Base-by-base conservation (phyloP, 2,113 vertebrate species). In the Gracilinanus agilis region DNA sequence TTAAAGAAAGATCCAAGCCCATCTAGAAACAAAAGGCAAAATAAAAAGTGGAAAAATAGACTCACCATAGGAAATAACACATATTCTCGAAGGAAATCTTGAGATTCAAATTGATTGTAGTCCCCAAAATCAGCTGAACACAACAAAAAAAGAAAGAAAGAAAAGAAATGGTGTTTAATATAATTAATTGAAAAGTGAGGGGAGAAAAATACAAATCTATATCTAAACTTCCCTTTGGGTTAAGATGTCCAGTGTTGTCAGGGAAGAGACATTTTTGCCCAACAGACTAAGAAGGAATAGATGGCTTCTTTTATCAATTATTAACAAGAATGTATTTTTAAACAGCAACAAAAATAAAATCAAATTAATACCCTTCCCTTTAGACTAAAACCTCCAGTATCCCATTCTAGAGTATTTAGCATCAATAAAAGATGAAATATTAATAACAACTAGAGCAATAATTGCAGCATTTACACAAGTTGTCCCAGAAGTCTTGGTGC, bases 41-140 rank as follows among this genome's bases (percentile, higher is more conserved):
- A 94, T 34, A 95, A 21, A 0, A 67, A 44, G 53, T 61, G 88
- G 93, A 27, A 54, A 91, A 92, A 67, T 54, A 95, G 1, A 99
- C 99, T 99, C 97, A 99, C 99, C 99, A 99, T 99, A 94, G 99
- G 99, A 98, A 99, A 99, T 49, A 99, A 98, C 95, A 99, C 99
- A 94, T 99, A 99, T 91, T 99, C 99, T 98, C 99, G 98, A 97
- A 99, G 99, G 98, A 99, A 99, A 98, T 99, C 99, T 98, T 99
- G 99, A 98, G 99, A 99, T 97, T 98, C 99, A 98, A 99, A 99
- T 91, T 99, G 99, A 97, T 99, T 98, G 97, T 99, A 99, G 98
- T 99, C 99, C 98, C 99, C 99, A 98, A 99, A 99, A 98, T 99
- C 99, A 96, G 99, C 99, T 99, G 97, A 93, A 96, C 97, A 97